Evolutionary conservation across 2,113 vertebrate genomes (phyloP), one percentile per base, ranked within the genome.

Genomic region (Mustela lutreola): DNA sequence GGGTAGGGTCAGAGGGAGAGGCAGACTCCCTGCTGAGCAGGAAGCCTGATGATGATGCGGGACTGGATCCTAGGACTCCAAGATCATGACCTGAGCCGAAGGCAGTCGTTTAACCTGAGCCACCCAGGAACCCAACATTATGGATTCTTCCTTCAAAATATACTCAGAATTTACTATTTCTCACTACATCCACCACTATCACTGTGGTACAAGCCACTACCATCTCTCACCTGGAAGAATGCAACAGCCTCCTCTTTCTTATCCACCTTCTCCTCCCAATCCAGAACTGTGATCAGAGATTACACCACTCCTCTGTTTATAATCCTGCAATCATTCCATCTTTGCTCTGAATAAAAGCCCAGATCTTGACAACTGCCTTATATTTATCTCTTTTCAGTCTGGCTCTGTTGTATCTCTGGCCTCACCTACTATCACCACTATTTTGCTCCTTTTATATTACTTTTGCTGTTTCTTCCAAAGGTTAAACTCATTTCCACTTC

Each of bases 271-370:
- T 42, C 18, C 14, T 11, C 12, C 22, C 22, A 63, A 60, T 63
- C 48, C 45, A 92, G 60, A 97, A 96, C 24, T 36, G 50, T 21
- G 65, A 73, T 6, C 78, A 89, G 19, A 70, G 91, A 81, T 90
- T 16, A 76, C 1, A 0, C 58, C 21, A 95, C 33, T 78, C 85
- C 58, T 95, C 79, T 80, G 26, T 4, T 95, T 65, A 80, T 16
- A 95, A 88, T 71, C 81, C 78, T 94, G n/a, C 62, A 87, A 71
- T 97, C 80, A 91, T 50, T 89, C 42, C 56, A 42, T 91, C 28
- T 94, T 85, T 15, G 12, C 15, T 75, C 3, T 53, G 14, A 88
- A 53, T 67, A 56, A 81, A 95, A 73, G 60, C 60, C 45, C 93
- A 97, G 42, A 91, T 85, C 79, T 85, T 89, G 21, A 33, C 48